phyloP scores from a whole-genome alignment of 2,113 vertebrate genomes.

The Neogale vison region DNA sequence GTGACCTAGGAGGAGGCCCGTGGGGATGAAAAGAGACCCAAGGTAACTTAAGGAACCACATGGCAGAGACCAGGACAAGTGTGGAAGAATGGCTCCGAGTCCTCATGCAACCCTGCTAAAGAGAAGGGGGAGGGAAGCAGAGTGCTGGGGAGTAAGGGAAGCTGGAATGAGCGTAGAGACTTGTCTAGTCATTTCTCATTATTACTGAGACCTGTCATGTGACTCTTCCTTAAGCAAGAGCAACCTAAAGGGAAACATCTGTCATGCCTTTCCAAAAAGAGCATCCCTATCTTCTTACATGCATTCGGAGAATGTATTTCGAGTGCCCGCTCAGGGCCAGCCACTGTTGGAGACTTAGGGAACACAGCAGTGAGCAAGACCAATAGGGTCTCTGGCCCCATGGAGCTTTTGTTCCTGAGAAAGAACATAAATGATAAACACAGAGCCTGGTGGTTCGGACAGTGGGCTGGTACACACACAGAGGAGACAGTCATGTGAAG shows the following conservation, averaged over 20 bases:
- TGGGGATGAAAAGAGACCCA: not conserved
- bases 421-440: not conserved
- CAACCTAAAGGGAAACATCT: not conserved
- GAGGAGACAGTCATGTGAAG: not conserved
- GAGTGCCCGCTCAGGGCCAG: not conserved
- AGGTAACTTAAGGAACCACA: not conserved
- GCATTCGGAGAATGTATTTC: not conserved
- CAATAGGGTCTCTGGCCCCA: not conserved
- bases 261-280: not conserved
- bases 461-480: too few species aligned
- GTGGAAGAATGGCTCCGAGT: not conserved
- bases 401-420: not conserved
- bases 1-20: not conserved
- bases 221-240: not conserved
- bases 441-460: not conserved
- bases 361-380: not conserved
- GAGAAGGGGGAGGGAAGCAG: not conserved
- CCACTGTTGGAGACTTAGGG: not conserved
- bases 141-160: not conserved
- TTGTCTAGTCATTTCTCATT: not conserved
- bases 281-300: not conserved
- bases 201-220: not conserved
- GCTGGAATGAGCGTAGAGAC: not conserved
- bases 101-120: not conserved
- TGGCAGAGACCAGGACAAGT: not conserved